Evolutionary conservation across 2,113 vertebrate species (phyloP), one percentile per base, ranked within the genome.

Genomic region (Sinosuthora webbiana): DNA sequence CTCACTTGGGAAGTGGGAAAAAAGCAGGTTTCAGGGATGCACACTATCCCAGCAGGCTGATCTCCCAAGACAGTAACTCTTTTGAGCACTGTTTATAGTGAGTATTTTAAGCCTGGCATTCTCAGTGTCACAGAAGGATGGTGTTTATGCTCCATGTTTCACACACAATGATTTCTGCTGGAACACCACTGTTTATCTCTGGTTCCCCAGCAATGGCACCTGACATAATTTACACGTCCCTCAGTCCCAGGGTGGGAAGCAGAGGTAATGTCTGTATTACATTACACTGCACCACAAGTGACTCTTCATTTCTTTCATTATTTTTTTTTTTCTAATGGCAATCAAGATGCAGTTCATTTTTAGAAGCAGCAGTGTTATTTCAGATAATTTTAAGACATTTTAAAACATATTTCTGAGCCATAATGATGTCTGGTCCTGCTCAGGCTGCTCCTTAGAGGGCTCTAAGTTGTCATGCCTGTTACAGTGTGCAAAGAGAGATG

Each of bases 61-160:
- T 47, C 55, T 69, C 74, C 73, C 69, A 87, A 47, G 50, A 17
- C 10, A 35, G 37, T 74, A 79, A 94, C 52, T 74, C 65, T 67
- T 81, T 44, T 30, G 5, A 81, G 52, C 37, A n/a, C 15, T 91
- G 69, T 91, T 95, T 93, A 94, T 1, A 85, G 84, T 9, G 24
- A 89, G 49, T 30, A 76, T 83, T 89, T 93, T 47, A 77, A 87
- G 77, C 33, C 30, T 77, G 71, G 71, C 59, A 49, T 49, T 83
- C 65, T 80, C 70, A 91, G 45, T 52, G 68, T 67, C 93, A 90
- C 63, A 70, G 90, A 92, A 87, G 37, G 44, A 96, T 83, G 83
- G 39, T 90, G 92, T 96, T 96, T 95, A 92, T 49, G 9, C 69
- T 94, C 77, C n/a, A 7, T 53, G 63, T 80, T 83, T 90, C 85